These are phyloP conservation scores for Ramazzottius varieornatus DNA, from an alignment of 2,888 invertebrate genomes.

Conservation along the genomic window DNA sequence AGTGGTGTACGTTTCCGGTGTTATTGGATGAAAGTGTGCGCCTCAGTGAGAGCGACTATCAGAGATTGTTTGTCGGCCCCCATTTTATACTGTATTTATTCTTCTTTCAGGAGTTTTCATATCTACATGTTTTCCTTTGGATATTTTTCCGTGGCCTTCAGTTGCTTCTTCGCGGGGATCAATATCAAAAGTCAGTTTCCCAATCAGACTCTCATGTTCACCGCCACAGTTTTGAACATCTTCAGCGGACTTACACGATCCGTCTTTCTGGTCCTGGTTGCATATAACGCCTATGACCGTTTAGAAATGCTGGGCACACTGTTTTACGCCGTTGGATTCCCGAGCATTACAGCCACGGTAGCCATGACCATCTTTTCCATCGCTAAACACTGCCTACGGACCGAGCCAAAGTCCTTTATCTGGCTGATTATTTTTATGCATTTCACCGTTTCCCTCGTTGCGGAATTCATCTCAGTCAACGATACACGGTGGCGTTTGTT, in stretches of 20 bases:
- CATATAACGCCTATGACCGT: not conserved
- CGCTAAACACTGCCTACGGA: not conserved
- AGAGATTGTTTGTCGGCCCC: too few species aligned
- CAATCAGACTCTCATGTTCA: not conserved
- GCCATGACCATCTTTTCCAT: conserved; percentile 4
- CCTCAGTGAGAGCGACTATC: too few species aligned
- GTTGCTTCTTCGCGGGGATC: not conserved
- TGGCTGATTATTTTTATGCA: not conserved
- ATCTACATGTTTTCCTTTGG: not conserved
- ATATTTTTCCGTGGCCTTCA: not conserved
- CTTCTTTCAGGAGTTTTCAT: not conserved
- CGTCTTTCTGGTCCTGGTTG: not conserved
- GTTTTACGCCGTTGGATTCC: not conserved
- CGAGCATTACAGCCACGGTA: not conserved
- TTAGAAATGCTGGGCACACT: not conserved
- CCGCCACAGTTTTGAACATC: not conserved
- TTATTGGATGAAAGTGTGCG: too few species aligned
- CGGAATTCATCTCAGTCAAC: not conserved
- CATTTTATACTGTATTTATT: too few species aligned
- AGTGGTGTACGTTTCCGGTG: too few species aligned
- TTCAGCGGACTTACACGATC: not conserved
- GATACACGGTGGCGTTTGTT: not conserved
- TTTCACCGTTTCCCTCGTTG: not conserved
- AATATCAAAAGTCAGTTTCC: not conserved
- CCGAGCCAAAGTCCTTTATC: conserved; percentile 3